Percentiles rank a stretch among this genome's conserved stretches.
Conservation (phyloP, 2,888 invertebrate genomes). For the Drosophila planitibia region DNA sequence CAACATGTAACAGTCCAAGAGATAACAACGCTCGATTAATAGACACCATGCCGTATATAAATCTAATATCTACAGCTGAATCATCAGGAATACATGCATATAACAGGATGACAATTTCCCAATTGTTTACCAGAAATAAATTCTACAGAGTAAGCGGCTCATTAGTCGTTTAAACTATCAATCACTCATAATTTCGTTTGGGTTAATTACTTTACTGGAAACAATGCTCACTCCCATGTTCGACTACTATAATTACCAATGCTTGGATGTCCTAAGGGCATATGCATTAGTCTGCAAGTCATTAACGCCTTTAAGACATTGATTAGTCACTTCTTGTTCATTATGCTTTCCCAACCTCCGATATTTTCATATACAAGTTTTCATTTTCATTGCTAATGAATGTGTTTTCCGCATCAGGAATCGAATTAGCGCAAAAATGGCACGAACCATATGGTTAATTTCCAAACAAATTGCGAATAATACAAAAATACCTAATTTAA, state of each 20-base stretch:
- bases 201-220: slow-evolving; percentile 60
- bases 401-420: slow-evolving; percentile 3
- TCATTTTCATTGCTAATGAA: slow-evolving; percentile 1
- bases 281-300: slow-evolving; percentile 67
- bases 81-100: not conserved
- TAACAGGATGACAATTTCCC: not conserved
- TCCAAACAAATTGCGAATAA: slow-evolving; percentile 35
- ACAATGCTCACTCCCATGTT: slow-evolving; percentile 19
- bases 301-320: slow-evolving; percentile 60
- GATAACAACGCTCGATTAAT: not conserved
- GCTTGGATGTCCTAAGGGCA: slow-evolving; percentile 37
- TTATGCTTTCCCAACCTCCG: slow-evolving; percentile 21
- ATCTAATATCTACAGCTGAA: not conserved
- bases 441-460: slow-evolving; percentile 19
- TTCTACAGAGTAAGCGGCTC: slow-evolving; percentile 20
- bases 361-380: slow-evolving; percentile 3
- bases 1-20: not conserved
- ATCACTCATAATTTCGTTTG: slow-evolving; percentile 48
- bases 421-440: slow-evolving; percentile 5
- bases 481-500: slow-evolving; percentile 3
- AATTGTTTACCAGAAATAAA: not conserved
- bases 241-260: slow-evolving; percentile 13
- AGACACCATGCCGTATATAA: not conserved
- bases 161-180: slow-evolving; percentile 60
- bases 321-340: slow-evolving; percentile 46